Evolutionary conservation across 2,888 invertebrate genomes (phyloP), one percentile per base, ranked within the genome.

Genomic region (Zygaena filipendulae): DNA sequence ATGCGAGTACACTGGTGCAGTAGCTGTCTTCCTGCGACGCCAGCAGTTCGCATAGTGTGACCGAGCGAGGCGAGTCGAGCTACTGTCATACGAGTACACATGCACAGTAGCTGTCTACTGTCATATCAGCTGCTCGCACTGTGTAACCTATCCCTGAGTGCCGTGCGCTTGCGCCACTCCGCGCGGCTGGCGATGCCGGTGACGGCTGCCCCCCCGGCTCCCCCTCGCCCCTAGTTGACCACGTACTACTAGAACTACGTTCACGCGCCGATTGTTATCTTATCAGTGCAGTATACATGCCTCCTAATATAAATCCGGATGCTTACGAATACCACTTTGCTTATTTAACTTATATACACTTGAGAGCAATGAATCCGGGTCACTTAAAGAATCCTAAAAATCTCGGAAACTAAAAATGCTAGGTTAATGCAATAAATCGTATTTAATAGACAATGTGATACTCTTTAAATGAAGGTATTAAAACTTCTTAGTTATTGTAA

Each of bases 1-100:
- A n/a, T n/a, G n/a, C n/a, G 12, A 25, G 24, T 32, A 32, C 32
- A 32, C 32, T 23, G 28, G 24, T 20, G 25, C 28, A 34, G 34
- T n/a, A n/a, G n/a, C n/a, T n/a, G n/a, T n/a, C n/a, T n/a, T n/a
- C n/a, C 19, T 27, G 18, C 23, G 27, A 24, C 25, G 23, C 20
- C 32, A 32, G 29, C 23, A 27, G 11, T 21, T 21, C 21, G 14
- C 22, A 27, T 30, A 12, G 20, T 21, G 23, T 23, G 20, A 33
- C 29, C 22, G 26, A 27, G 21, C 23, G 22, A 32, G 18, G 21
- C 21, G 13, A 12, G 12, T 14, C 21, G 25, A n/a, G n/a, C n/a
- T n/a, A n/a, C n/a, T n/a, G n/a, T n/a, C 18, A 12, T 32, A 20
- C 21, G 21, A 16, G 11, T 28, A 25, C 21, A 25, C 20, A 25